Evolutionary conservation across 2,888 invertebrate species (phyloP).

Genomic region (Rhagonycha lutea): DNA sequence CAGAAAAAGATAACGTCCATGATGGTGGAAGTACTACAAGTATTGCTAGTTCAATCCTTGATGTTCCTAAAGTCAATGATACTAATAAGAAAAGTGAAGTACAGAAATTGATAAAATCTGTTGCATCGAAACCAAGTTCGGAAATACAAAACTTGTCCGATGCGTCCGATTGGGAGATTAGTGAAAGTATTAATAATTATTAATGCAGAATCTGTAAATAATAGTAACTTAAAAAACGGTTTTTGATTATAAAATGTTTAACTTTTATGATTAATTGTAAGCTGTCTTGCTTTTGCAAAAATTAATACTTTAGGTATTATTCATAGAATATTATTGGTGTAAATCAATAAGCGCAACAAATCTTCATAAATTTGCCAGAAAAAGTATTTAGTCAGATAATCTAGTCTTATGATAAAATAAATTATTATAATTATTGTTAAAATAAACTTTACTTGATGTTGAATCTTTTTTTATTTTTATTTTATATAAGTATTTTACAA

Average conservation of each 20-base stretch:
- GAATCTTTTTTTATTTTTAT: neutral
- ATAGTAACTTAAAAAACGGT: neutral
- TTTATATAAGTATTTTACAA: too few species aligned
- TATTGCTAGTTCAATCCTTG: constrained; percentile 35
- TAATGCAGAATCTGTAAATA: neutral
- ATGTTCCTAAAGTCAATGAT: constrained; percentile 16
- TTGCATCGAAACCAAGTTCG: neutral
- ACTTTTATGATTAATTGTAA: neutral
- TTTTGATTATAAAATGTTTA: neutral
- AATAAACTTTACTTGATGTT: neutral
- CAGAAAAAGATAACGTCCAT: constrained; percentile 4
- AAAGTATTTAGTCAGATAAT: neutral
- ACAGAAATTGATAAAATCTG: neutral
- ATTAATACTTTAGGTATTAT: too few species aligned
- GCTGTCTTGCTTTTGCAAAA: neutral
- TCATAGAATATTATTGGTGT: too few species aligned
- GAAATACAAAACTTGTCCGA: constrained; percentile 15
- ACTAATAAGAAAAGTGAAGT: neutral
- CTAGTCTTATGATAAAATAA: neutral
- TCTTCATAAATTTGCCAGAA: neutral
- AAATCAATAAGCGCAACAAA: neutral
- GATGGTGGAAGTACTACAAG: constrained; percentile 33
- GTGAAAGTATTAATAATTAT: constrained; percentile 27
- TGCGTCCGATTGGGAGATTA: constrained; percentile 41
- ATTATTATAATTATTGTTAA: neutral